Percentiles rank a stretch among this genome's conserved stretches.
Evolutionary conservation across 1,140 invertebrate species (phyloP).

Genomic region (Mya arenaria): DNA sequence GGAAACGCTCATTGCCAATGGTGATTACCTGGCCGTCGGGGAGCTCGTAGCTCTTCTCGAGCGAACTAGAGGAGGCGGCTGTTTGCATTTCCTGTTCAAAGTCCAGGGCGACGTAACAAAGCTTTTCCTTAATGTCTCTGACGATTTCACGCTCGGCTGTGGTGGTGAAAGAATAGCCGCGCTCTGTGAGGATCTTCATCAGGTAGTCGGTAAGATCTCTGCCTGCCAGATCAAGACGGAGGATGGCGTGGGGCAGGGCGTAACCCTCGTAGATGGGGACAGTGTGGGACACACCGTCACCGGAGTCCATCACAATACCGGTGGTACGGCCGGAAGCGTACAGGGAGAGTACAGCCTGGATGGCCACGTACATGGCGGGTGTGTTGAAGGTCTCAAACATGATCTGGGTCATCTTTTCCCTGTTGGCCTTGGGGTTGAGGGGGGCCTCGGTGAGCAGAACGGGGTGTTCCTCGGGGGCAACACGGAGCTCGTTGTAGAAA

Average conservation of each 20-base stretch:
- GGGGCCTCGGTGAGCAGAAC: conserved; percentile 75
- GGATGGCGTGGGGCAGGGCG: conserved; percentile 89
- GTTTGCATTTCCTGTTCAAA: conserved; percentile 94
- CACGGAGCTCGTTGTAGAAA: conserved; percentile 92
- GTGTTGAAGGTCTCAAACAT: conserved; percentile 88
- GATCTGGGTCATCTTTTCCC: conserved; percentile 97
- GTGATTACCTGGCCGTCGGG: conserved; percentile 81
- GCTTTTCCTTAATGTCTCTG: conserved; percentile 93
- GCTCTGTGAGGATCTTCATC: conserved; percentile 97
- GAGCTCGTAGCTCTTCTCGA: conserved; percentile 81
- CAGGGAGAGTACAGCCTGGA: conserved; percentile 92
- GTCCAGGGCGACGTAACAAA: conserved; percentile 95
- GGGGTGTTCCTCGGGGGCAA: conserved; percentile 86
- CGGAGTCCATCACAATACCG: conserved; percentile 94
- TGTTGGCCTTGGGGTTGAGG: conserved; percentile 83
- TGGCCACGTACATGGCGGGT: conserved; percentile 96
- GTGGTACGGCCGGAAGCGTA: conserved; percentile 96
- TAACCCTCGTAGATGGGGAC: conserved; percentile 94
- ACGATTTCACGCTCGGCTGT: conserved; percentile 97
- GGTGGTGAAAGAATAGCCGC: conserved; percentile 98
- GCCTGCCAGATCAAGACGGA: conserved; percentile 95
- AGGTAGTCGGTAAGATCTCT: conserved; percentile 97
- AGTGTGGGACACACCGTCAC: conserved; percentile 94
- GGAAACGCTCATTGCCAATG: conserved; percentile 80
- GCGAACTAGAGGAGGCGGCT: conserved; percentile 85